Evolutionary conservation across 2,113 vertebrate species (phyloP).

Genomic region (Vombatus ursinus): DNA sequence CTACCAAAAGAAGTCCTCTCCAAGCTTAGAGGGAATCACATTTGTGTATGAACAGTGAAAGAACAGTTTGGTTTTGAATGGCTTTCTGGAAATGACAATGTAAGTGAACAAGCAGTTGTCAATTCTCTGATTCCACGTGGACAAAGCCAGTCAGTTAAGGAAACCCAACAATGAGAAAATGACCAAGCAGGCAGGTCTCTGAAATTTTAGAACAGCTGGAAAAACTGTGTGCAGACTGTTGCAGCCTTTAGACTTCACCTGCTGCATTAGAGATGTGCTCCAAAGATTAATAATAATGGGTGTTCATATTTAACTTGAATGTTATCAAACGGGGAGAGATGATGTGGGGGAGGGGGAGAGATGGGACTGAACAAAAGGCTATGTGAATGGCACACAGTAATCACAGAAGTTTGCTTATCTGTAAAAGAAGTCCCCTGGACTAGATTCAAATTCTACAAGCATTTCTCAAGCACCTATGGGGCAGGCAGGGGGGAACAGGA

Average conservation of each 20-base stretch:
- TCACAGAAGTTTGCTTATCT: not conserved
- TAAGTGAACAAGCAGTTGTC: not conserved
- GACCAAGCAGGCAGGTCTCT: not conserved
- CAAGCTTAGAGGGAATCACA: not conserved
- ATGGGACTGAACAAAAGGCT: not conserved
- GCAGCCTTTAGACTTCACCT: not conserved
- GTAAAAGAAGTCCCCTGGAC: not conserved
- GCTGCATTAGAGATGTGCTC: not conserved
- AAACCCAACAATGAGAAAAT: not conserved
- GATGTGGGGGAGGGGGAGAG: not conserved
- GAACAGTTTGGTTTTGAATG: not conserved
- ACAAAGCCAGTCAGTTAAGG: not conserved
- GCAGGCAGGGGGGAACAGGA: not conserved
- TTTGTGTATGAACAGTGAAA: not conserved
- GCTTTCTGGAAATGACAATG: not conserved
- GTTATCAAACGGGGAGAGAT: not conserved
- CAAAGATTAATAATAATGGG: not conserved
- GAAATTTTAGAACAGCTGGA: not conserved
- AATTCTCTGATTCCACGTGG: not conserved
- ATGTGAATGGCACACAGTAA: slow-evolving; percentile 12
- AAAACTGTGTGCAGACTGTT: not conserved
- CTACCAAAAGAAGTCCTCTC: not conserved
- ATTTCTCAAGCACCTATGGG: not conserved
- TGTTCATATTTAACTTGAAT: slow-evolving; percentile 23
- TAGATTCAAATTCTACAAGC: slow-evolving; percentile 22